Evolutionary conservation across 1,140 invertebrate genomes (phyloP), one percentile per base, ranked within the genome.

Genomic region (Pantala flavescens): DNA sequence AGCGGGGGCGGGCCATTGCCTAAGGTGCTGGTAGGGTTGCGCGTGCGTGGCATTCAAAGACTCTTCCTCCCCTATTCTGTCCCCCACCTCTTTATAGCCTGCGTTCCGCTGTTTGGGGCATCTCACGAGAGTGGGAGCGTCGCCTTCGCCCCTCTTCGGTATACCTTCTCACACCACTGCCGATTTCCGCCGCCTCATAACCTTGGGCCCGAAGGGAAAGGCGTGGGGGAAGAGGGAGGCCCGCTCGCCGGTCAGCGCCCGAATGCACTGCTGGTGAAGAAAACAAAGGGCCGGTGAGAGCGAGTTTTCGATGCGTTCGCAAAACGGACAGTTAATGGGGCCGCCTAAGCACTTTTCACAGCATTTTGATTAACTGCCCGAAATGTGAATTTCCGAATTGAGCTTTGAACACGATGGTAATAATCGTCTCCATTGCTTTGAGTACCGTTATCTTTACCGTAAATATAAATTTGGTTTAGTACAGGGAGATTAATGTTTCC

Each of bases 301-400:
- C 49, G 49, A 75, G 78, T 78, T 77, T 79, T 77, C 79, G 80
- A 81, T 80, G 78, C 80, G 80, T 80, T 80, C 78, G 79, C 79
- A 78, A 81, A 81, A 79, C 49, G 49, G 49, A 3, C 5, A 19
- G 16, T 63, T 63, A 63, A 63, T 63, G 12, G 5, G 49, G 14
- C 49, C 49, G 12, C 12, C 16, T 14, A 19, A 63, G 49, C 49
- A 63, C 49, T 63, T 63, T 21, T 36, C 28, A 9, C 28, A 9
- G 9, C 28, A 36, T 36, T 36, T 36, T 9, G 28, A 36, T 36
- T n/a, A n/a, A n/a, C n/a, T n/a, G n/a, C n/a, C n/a, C n/a, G n/a
- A n/a, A n/a, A n/a, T n/a, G n/a, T n/a, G n/a, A 36, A 36, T 36
- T 36, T 36, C 9, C 28, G 28, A 9, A 36, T 36, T 36, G 28